Evolutionary conservation across 2,113 vertebrate species (phyloP).

Genomic region (Clinocottus analis): DNA sequence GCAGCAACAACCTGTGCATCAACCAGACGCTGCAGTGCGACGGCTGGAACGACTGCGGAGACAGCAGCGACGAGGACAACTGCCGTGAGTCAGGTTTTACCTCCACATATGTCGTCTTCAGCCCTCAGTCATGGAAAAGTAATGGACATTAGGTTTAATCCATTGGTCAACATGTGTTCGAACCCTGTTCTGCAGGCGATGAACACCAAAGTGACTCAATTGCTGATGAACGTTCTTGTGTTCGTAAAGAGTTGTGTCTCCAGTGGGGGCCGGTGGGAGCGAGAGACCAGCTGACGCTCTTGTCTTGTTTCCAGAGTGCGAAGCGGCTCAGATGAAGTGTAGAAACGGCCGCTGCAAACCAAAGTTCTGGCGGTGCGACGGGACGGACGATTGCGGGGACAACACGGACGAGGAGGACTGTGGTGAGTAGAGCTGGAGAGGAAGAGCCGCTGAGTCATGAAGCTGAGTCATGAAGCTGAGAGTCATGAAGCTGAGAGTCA

Average conservation of each 20-base stretch:
- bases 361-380: slow-evolving; percentile 89
- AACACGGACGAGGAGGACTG: slow-evolving; percentile 88
- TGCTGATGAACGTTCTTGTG: no score
- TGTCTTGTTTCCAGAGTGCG: slow-evolving; percentile 74
- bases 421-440: slow-evolving; percentile 76
- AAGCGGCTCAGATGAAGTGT: slow-evolving; percentile 85
- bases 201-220: no score
- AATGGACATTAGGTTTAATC: no score
- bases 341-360: slow-evolving; percentile 88
- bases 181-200: no score
- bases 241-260: no score
- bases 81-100: slow-evolving; percentile 89
- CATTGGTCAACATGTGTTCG: no score
- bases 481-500: background rate
- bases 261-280: background rate
- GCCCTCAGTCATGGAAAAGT: no score
- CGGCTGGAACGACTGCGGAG: slow-evolving; percentile 90
- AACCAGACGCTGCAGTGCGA: slow-evolving; percentile 83
- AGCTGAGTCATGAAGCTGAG: background rate
- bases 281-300: background rate
- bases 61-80: slow-evolving; percentile 86
- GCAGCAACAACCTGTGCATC: slow-evolving; percentile 88
- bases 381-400: slow-evolving; percentile 89
- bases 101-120: no score
- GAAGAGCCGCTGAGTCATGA: no score